Evolutionary conservation across 2,113 vertebrate species (phyloP), one percentile per base, ranked within the genome.

Genomic region (Piprites chloris): DNA sequence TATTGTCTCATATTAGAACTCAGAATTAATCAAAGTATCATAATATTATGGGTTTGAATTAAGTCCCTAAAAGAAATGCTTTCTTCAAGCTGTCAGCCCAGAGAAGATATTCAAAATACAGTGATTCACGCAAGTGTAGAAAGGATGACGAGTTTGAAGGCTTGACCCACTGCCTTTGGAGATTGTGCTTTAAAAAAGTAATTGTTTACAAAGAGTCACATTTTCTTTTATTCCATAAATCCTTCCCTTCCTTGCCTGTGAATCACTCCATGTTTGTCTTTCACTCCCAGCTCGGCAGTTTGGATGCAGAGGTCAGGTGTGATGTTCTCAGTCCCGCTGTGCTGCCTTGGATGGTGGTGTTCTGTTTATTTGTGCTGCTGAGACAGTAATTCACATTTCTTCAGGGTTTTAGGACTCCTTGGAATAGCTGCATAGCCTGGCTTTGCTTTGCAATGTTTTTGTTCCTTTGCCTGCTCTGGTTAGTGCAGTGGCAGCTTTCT

Each of bases 281-380:
- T 68, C 37, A 4, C 46, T 53, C 39, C 44, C 58, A 50, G 1
- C 33, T 12, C 23, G 24, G 53, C 12, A 69, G 53, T 12, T 23
- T 4, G 33, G 65, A 1, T 16, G 71, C 5, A 28, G 42, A 37
- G 56, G 6, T 30, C 2, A 1, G n/a, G 50, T 32, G 32, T 3
- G 7, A 2, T 37, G n/a, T 7, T 42, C 67, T 28, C 23, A 6
- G 46, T 14, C 77, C 58, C 1, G 6, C 52, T 35, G 53, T 22
- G 30, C 12, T 69, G 11, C 5, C 19, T 33, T 20, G 30, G 11
- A 1, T 35, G 53, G 15, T 14, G 3, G 7, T 15, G 62, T 8
- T 15, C 39, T 26, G 41, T 7, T 28, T 5, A 0, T 18, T 37
- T 33, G 47, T 71, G 46, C 52, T 47, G 35, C 22, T 77, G 52